Evolutionary conservation across 2,113 vertebrate species (phyloP).

Genomic region (Phoxinus phoxinus): DNA sequence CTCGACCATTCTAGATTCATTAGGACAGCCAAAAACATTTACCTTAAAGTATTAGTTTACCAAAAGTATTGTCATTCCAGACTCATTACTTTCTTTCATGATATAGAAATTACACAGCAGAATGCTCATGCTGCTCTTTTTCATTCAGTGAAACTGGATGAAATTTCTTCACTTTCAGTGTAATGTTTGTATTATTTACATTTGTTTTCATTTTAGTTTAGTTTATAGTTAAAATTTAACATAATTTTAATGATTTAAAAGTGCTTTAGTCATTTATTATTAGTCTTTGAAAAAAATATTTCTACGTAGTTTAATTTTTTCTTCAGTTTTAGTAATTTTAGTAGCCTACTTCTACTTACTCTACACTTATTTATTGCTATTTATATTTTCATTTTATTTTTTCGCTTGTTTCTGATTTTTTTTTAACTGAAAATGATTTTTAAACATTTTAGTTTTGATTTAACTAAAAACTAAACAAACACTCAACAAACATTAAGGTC

Average conservation of each 20-base stretch:
- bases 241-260: background rate
- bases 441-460: background rate
- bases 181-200: background rate
- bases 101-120: background rate
- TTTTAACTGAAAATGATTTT: background rate
- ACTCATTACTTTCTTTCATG: background rate
- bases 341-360: background rate
- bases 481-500: background rate
- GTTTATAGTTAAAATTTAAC: background rate
- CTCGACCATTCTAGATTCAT: background rate
- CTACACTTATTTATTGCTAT: background rate
- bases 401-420: background rate
- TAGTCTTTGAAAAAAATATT: background rate
- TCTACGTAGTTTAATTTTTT: background rate
- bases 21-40: background rate
- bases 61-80: background rate
- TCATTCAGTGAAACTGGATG: background rate
- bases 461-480: background rate
- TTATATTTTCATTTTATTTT: background rate
- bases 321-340: background rate
- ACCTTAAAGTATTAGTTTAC: background rate
- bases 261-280: background rate
- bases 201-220: background rate
- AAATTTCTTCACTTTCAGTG: background rate
- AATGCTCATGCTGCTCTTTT: background rate